These are phyloP conservation scores for Marronus borbonicus DNA, from an alignment of 2,888 invertebrate species.

Conservation along the genomic window DNA sequence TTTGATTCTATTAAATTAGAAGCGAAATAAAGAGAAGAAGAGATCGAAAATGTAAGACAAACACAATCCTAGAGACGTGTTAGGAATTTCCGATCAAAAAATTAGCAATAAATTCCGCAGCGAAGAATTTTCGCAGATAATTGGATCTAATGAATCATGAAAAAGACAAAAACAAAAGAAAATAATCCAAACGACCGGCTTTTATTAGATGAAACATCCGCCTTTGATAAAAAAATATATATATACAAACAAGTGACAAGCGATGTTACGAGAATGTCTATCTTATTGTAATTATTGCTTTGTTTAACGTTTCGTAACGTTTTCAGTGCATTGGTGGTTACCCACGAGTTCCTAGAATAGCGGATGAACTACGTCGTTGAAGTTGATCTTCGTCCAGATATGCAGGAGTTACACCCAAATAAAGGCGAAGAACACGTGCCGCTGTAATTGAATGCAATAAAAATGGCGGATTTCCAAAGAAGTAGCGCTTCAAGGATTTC, in stretches of 20 bases:
- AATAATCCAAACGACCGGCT: neutral
- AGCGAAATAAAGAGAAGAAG: neutral
- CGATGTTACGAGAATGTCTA: too few species aligned
- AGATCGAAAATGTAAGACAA: too few species aligned
- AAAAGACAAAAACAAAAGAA: neutral
- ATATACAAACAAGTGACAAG: neutral
- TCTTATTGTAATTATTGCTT: too few species aligned
- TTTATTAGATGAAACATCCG: neutral
- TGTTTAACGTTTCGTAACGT: neutral
- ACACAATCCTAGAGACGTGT: neutral
- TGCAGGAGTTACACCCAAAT: neutral
- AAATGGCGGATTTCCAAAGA: constrained; percentile 9
- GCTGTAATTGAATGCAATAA: neutral
- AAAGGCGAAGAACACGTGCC: neutral
- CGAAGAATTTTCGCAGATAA: neutral
- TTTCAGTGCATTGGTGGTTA: neutral
- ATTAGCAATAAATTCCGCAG: neutral
- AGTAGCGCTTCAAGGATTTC: constrained; percentile 33
- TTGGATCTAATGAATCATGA: neutral
- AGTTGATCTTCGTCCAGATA: neutral
- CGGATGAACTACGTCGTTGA: neutral
- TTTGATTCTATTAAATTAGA: neutral
- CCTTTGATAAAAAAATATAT: neutral
- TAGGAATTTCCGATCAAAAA: neutral
- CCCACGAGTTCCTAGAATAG: neutral